These are phyloP conservation scores for Diacarnus erythraeanus DNA, from an alignment of 37 sponge, comb jelly and placozoan genomes.

Conservation along the genomic window DNA sequence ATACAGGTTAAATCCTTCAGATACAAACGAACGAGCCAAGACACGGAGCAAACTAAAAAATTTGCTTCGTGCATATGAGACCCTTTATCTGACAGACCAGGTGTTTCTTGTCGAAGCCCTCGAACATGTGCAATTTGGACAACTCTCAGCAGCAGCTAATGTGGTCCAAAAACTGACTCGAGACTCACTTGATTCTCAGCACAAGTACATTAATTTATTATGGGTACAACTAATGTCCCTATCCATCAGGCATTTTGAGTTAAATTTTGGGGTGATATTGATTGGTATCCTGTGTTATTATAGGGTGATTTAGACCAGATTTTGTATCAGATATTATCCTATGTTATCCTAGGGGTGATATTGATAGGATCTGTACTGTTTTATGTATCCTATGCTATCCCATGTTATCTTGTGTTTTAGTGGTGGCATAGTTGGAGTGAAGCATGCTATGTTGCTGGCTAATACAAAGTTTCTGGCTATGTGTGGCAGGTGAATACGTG, in stretches of 20 bases:
- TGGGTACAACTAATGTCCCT: too few relatives aligned
- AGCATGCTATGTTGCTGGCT: constrained; percentile 63
- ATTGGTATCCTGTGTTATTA: too few relatives aligned
- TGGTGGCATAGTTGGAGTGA: constrained; percentile 53
- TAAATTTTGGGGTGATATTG: too few relatives aligned
- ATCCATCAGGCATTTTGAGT: too few relatives aligned
- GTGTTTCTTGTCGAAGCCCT: constrained; percentile 64
- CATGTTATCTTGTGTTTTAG: constrained; percentile 27
- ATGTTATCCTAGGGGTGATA: too few relatives aligned
- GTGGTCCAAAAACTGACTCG: constrained; percentile 36
- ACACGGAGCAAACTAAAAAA: constrained; percentile 30
- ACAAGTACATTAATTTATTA: constrained; percentile 31
- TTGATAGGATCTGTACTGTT: background rate
- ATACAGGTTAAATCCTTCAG: constrained; percentile 37
- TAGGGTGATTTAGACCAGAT: too few relatives aligned
- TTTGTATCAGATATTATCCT: too few relatives aligned
- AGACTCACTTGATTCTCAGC: constrained; percentile 21
- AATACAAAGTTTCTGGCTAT: constrained; percentile 56
- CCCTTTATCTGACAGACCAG: constrained; percentile 52
- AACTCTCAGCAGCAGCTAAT: constrained; percentile 39
- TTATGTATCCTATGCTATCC: background rate
- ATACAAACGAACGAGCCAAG: constrained; percentile 11
- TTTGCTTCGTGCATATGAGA: constrained; percentile 54
- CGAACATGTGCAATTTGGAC: constrained; percentile 63
- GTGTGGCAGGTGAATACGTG: constrained; percentile 31